Base-by-base conservation (phyloP, 2,888 invertebrate species). In the Teleogryllus oceanicus region DNA sequence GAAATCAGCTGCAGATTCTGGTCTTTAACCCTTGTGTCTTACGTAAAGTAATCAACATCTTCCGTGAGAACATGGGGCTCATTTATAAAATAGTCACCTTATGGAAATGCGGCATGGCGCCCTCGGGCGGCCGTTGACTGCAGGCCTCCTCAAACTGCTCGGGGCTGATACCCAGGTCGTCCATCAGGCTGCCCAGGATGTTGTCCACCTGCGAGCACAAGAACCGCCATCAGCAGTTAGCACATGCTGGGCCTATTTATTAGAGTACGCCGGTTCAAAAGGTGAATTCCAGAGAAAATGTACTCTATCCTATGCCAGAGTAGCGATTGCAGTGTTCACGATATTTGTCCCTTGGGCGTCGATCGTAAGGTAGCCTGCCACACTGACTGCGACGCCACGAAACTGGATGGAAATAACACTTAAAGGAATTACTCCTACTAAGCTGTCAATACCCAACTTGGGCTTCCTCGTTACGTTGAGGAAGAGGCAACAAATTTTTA, bases 131-230 rank as follows among this genome's bases (percentile, higher is more conserved):
- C 89, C 84, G 62, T 87, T 81, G 24, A 62, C 88, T 87, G 84
- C 96, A 96, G 11, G 96, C 96, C 78, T 91, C 89, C 86, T 96
- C 95, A 85, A 96, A 96, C 86, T 97, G 95, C 83, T 96, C 94
- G 0, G 96, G 92, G 0, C 93, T 92, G 83, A 97, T 96, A 77
- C 94, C 94, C 85, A 96, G 93, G 85, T 97, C 97, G 84, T 96
- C 95, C 94, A 96, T 96, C 85, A 96, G 97, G 80, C 94, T 95
- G 76, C 95, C 94, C 76, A 97, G 89, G 92, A 97, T 93, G 80
- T 93, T 91, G 85, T 96, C 96, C n/a, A 97, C 94, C 93, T 93
- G 83, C 24, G 81, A 82, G 75, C 24, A 5, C 18, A 74, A 74
- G n/a, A 8, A 74, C 8, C 74, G 18, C 18, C 11, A 8, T 20